phyloP scores from a whole-genome alignment of 2,888 invertebrate genomes.

The Stenotaenia linearis region DNA sequence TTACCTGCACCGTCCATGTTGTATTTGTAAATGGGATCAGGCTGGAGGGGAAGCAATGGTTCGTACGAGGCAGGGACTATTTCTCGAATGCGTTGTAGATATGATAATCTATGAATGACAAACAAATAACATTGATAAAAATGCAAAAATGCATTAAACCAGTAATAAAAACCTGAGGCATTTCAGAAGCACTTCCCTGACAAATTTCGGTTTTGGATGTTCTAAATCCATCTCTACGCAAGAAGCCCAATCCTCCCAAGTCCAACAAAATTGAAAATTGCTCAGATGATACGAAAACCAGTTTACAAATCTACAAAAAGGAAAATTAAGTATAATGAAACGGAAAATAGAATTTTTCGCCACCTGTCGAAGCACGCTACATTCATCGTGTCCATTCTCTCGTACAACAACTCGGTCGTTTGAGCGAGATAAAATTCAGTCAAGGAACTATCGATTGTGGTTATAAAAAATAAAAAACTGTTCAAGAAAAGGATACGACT shows the following conservation, averaged over 20 bases:
- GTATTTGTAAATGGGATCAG: slow-evolving; percentile 85
- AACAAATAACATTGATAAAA: background rate
- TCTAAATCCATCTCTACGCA: slow-evolving; percentile 76
- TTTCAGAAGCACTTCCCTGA: slow-evolving; percentile 83
- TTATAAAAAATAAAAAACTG: background rate
- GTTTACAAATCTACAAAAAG: slow-evolving; percentile 85
- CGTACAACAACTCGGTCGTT: slow-evolving; percentile 93
- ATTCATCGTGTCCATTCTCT: slow-evolving; percentile 95
- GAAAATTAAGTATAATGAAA: too few relatives aligned
- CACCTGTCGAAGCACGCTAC: slow-evolving; percentile 92
- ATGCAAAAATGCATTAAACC: too few relatives aligned
- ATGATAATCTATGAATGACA: slow-evolving; percentile 76
- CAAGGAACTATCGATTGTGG: too few relatives aligned
- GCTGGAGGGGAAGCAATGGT: slow-evolving; percentile 73
- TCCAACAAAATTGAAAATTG: slow-evolving; percentile 99
- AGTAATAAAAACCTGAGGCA: slow-evolving; percentile 91
- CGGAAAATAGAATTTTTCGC: too few relatives aligned
- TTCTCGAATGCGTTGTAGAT: slow-evolving; percentile 86
- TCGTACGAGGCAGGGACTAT: slow-evolving; percentile 84
- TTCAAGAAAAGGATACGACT: slow-evolving; percentile 47
- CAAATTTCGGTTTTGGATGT: slow-evolving; percentile 90
- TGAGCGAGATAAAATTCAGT: slow-evolving; percentile 66
- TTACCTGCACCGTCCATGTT: slow-evolving; percentile 80
- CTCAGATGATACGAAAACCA: slow-evolving; percentile 99
- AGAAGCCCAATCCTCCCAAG: slow-evolving; percentile 94